Conservation (phyloP, 2,113 vertebrate species). For the Pongo abelii region DNA sequence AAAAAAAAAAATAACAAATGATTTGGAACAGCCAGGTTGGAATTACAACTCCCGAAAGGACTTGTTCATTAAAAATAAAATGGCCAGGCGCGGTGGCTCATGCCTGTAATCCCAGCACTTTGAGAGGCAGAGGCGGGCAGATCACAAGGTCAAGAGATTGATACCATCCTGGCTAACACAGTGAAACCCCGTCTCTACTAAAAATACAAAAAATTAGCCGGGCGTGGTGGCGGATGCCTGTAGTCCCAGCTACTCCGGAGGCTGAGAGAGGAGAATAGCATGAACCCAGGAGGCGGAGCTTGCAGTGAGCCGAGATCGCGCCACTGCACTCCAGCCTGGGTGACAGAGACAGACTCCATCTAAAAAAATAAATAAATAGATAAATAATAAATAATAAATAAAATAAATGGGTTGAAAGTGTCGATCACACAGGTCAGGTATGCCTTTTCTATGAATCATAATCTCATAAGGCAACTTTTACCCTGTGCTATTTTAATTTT, state of each 20-base stretch:
- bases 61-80: not conserved
- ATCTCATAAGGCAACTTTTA: not conserved
- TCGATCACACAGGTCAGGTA: not conserved
- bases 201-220: not conserved
- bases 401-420: not conserved
- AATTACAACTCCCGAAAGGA: not conserved
- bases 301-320: not conserved
- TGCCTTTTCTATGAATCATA: not conserved
- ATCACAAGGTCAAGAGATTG: not conserved
- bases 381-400: too few relatives aligned
- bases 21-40: not conserved
- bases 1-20: too few relatives aligned
- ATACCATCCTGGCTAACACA: not conserved
- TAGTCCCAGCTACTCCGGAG: not conserved
- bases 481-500: not conserved
- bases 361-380: not conserved
- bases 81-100: not conserved
- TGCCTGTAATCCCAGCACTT: not conserved
- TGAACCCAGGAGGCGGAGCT: not conserved
- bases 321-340: not conserved
- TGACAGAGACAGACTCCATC: not conserved
- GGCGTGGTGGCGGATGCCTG: not conserved
- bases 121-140: not conserved
- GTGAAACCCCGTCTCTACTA: not conserved
- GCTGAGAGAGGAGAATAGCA: not conserved